Conservation (phyloP, 2,113 vertebrate species). For the Semnornis frantzii region DNA sequence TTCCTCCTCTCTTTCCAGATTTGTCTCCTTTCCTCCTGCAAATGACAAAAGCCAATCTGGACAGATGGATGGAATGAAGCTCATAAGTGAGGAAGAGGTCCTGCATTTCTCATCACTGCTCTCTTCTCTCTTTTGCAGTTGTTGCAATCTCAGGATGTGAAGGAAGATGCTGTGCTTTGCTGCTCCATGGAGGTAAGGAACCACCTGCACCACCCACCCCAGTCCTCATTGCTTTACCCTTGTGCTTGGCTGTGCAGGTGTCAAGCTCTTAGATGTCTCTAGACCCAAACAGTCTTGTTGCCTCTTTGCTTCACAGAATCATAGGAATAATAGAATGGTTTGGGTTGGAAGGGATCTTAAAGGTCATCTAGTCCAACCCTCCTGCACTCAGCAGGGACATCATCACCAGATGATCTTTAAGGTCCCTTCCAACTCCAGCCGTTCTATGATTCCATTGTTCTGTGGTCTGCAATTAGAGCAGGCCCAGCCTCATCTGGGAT, state of each 20-base stretch:
- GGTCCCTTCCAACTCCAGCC: too few species aligned
- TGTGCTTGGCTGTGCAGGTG: rapidly evolving
- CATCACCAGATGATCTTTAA: too few species aligned
- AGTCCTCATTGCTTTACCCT: not conserved
- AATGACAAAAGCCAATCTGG: not conserved
- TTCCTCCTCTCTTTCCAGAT: not conserved
- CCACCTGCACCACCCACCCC: not conserved
- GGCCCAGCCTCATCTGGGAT: not conserved
- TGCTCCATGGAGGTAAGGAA: slow-evolving; percentile 96
- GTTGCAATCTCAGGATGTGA: slow-evolving; percentile 92
- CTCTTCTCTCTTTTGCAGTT: slow-evolving; percentile 77
- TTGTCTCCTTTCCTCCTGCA: not conserved
- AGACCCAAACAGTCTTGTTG: not conserved
- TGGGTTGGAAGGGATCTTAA: not conserved
- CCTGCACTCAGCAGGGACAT: too few species aligned
- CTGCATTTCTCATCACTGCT: not conserved
- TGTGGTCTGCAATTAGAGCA: rapidly evolving
- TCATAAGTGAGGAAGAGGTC: not conserved
- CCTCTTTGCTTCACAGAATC: not conserved
- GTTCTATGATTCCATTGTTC: too few species aligned
- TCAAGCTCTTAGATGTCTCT: not conserved
- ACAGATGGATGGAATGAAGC: not conserved
- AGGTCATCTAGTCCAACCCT: rapidly evolving
- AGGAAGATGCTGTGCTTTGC: slow-evolving; percentile 96
- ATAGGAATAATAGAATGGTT: not conserved